These are phyloP conservation scores for Pararge aegeria DNA, from an alignment of 1,140 invertebrate genomes.

Conservation along the genomic window DNA sequence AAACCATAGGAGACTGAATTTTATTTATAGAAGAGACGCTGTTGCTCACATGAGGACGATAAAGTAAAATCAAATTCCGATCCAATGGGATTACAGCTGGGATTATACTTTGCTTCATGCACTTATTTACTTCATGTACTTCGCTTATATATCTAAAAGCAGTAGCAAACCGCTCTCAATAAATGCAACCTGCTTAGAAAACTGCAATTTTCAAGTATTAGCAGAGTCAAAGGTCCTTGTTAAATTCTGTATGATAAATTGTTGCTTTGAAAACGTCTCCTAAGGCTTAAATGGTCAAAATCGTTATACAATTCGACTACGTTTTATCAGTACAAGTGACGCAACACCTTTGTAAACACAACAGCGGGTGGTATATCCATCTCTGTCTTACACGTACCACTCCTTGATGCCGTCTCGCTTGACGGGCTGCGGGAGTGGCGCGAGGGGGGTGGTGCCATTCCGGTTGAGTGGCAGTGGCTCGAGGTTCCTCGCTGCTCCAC, in stretches of 20 bases:
- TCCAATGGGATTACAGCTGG: too few relatives aligned
- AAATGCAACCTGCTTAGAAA: too few relatives aligned
- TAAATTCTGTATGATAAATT: too few relatives aligned
- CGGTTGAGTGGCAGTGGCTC: conserved; percentile 52
- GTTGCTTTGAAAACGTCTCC: background rate
- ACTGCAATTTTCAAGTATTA: too few relatives aligned
- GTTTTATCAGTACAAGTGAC: conserved; percentile 4
- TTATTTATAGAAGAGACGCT: background rate
- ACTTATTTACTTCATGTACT: too few relatives aligned
- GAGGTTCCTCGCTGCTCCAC: conserved; percentile 46
- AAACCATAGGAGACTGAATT: background rate
- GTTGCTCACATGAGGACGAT: too few relatives aligned
- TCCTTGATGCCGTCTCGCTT: conserved; percentile 71
- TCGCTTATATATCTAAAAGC: too few relatives aligned
- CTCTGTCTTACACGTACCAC: conserved; percentile 63
- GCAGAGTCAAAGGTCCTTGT: too few relatives aligned
- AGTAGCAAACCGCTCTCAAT: too few relatives aligned
- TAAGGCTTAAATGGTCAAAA: background rate
- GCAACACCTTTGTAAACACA: conserved; percentile 6
- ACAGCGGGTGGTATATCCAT: conserved; percentile 2
- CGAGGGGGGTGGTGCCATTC: conserved; percentile 34
- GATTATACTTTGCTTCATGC: too few relatives aligned
- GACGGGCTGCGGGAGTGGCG: conserved; percentile 48
- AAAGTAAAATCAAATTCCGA: too few relatives aligned
- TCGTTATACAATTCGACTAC: background rate